Evolutionary conservation across 2,888 invertebrate genomes (phyloP), one percentile per base, ranked within the genome.

Genomic region (Andrena hattorfiana): DNA sequence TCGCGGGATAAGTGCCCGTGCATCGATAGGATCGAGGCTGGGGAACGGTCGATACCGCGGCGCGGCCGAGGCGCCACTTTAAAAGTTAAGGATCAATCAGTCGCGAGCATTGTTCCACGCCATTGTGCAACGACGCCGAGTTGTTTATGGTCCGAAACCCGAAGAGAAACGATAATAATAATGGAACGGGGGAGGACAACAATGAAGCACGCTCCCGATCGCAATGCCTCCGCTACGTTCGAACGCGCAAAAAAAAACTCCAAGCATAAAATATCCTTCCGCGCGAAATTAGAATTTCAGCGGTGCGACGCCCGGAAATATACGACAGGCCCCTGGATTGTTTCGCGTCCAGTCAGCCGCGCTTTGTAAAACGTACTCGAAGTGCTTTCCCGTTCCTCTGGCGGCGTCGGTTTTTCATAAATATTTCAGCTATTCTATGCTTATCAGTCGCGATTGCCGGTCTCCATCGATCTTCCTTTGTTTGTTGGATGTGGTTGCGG

Each of bases 41-140:
- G 35, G 23, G 23, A 10, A 23, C 35, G 51, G 13, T 51, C 71
- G 49, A 74, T 60, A 62, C 72, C 42, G 66, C 35, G 54, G 10
- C n/a, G 60, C 59, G 35, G 26, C 35, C 56, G 28, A n/a, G 51
- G 49, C 70, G 76, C 66, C 72, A 77, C 77, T 83, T 83, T 76
- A 83, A 83, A 83, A 83, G 83, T 83, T 83, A 83, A 82, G 83
- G 83, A 83, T 83, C 83, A 83, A 83, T 83, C 83, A 83, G 83
- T 70, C 77, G 71, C 49, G 20, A 26, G 63, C 59, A 83, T 83
- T 83, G 83, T 83, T 83, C 70, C 68, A 48, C 6, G n/a, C 54
- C 59, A 83, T 83, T 83, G 83, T 83, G 77, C 83, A 51, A 73
- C 79, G 67, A 28, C 69, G 74, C 60, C 73, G 77, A 70, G 73